Evolutionary conservation across 1,140 invertebrate species (phyloP).

Genomic region (Bombus confusus): DNA sequence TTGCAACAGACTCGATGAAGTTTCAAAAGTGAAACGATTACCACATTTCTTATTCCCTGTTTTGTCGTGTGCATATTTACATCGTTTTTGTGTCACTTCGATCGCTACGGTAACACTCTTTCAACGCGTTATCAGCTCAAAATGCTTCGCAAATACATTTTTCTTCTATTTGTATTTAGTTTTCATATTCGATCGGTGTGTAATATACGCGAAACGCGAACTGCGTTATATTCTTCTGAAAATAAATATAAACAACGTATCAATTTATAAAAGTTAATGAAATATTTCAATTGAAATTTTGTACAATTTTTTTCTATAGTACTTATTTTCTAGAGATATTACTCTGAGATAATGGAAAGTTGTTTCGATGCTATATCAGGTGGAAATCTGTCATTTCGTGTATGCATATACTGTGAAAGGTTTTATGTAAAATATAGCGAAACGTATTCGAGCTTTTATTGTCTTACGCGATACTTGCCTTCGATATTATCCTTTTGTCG

Average conservation of each 20-base stretch:
- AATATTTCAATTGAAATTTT: background rate
- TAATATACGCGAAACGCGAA: no score
- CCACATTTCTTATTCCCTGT: slow-evolving; percentile 31
- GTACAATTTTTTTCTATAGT: background rate
- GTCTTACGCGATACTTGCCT: background rate
- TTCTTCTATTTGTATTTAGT: background rate
- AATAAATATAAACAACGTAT: background rate
- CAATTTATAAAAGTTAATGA: background rate
- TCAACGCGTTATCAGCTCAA: background rate
- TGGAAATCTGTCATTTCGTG: no score
- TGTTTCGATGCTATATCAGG: no score
- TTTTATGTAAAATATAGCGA: no score
- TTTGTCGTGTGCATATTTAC: slow-evolving; percentile 38
- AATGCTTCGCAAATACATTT: background rate
- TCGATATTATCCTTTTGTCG: background rate
- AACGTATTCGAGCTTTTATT: background rate
- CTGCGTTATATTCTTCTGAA: background rate
- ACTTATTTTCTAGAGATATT: no score
- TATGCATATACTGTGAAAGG: no score
- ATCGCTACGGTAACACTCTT: background rate
- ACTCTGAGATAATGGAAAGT: no score
- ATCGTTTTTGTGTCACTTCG: slow-evolving; percentile 19
- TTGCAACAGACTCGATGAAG: slow-evolving; percentile 48
- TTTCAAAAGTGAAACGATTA: slow-evolving; percentile 48
- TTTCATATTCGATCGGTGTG: background rate